Evolutionary conservation across 2,888 invertebrate species (phyloP), one percentile per base, ranked within the genome.

Genomic region (Terebella lapidaria): DNA sequence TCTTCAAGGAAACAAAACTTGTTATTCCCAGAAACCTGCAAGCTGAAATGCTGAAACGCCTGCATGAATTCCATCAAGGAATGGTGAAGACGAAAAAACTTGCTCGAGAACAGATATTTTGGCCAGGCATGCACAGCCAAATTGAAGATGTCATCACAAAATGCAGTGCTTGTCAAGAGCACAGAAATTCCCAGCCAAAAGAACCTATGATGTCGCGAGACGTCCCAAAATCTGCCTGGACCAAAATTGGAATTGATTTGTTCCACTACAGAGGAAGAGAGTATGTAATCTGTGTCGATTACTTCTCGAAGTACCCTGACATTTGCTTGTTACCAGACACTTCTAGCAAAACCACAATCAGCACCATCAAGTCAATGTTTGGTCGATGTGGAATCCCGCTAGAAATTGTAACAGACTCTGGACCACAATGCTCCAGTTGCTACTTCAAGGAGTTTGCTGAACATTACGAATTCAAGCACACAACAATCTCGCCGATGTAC

Each of bases 261-360:
- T 58, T 67, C 24, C 46, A 56, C 22, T 59, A 51, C 26, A 28
- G 28, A 18, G 53, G 30, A 4, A 46, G 54, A 47, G 63, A 64
- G 29, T 68, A 66, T 54, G 35, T 68, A 1, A 20, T 68, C 15
- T 56, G 63, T 2, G 65, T 68, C 4, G 66, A 68, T 54, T 68
- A 68, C 46, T 68, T 45, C 57, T 68, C 66, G 2, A 63, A 69
- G 46, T 69, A 58, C 54, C 65, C 63, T 20, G 68, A 69, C 56
- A 53, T 69, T 15, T 56, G 56, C 18, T 22, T 10, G 1, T 51
- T 68, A n/a, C 26, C 49, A 28, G 35, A 57, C 56, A 68, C 66
- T 53, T 66, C 62, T 26, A 59, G 66, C 4, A 30, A 49, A 3
- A 49, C 56, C 15, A 60, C 64, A 0, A 64, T 61, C 30, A 3